phyloP scores from a whole-genome alignment of 35 echinoderm and acorn worm genomes.

The Patiria miniata region DNA sequence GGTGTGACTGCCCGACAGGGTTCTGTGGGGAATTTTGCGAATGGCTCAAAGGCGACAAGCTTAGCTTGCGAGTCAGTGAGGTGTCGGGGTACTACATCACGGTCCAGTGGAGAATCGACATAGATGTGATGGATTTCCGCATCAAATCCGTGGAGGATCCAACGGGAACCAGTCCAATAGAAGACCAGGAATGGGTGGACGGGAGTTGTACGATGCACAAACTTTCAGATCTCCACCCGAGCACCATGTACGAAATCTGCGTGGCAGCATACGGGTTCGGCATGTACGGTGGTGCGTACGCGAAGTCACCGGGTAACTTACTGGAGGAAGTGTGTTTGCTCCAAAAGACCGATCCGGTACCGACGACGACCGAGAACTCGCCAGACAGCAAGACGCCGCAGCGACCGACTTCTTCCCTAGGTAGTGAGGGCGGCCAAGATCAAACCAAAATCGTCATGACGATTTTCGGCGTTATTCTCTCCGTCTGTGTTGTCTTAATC shows the following conservation, averaged over 20 bases:
- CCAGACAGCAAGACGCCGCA: background rate
- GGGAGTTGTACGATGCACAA: background rate
- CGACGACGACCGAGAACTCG: background rate
- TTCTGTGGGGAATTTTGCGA: slow-evolving; percentile 17
- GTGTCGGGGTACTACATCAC: background rate
- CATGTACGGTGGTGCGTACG: background rate
- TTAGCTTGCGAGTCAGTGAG: background rate
- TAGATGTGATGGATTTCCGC: background rate
- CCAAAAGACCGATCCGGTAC: slow-evolving; percentile 8
- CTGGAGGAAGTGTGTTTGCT: slow-evolving; percentile 20
- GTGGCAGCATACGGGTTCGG: slow-evolving; percentile 12
- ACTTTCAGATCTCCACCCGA: slow-evolving; percentile 26
- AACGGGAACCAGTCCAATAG: background rate
- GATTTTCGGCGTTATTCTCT: background rate
- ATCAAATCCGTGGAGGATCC: background rate
- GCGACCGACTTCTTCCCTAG: background rate
- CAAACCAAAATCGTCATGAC: background rate
- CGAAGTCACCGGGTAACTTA: background rate
- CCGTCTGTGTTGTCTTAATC: background rate
- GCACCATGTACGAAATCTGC: slow-evolving; percentile 45
- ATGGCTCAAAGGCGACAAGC: background rate
- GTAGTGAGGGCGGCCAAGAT: background rate
- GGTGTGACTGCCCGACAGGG: slow-evolving; percentile 15
- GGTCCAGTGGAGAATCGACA: background rate
- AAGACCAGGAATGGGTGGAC: background rate